Evolutionary conservation across 2,797 vertebrate genomes (phyloP).

Genomic region (Anomalospiza imberbis): DNA sequence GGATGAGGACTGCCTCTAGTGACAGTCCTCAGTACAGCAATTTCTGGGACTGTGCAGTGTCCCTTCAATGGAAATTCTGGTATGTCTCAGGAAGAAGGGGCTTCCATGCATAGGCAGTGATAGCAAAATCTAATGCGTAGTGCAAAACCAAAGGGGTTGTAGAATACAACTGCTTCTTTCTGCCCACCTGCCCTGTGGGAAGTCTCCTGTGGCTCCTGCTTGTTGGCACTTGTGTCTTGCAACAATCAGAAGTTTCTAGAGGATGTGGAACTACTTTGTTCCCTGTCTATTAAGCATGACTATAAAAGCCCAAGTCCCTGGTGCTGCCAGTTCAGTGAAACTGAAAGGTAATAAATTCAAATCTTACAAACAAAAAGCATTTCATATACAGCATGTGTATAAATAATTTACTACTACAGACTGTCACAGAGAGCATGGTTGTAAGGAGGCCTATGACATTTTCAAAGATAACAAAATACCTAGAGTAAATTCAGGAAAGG

Average conservation of each 20-base stretch:
- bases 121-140: not conserved
- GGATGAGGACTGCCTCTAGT: not conserved
- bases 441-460: not conserved
- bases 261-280: slow-evolving; percentile 7
- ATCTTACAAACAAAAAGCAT: not conserved
- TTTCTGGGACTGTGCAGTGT: not conserved
- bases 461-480: not conserved
- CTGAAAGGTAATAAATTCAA: not conserved
- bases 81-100: not conserved
- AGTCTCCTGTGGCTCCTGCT: not conserved
- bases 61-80: not conserved
- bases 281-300: not conserved
- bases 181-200: not conserved
- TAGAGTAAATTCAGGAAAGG: not conserved
- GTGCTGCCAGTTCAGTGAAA: not conserved
- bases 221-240: not conserved
- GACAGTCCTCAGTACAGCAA: not conserved
- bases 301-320: not conserved
- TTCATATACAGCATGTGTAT: not conserved
- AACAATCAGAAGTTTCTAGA: not conserved
- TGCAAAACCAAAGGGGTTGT: not conserved
- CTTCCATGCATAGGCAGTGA: not conserved
- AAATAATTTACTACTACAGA: not conserved
- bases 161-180: not conserved
- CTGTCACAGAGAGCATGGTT: not conserved